Conservation (phyloP, 2,113 vertebrate species). For the Silurus asotus region DNA sequence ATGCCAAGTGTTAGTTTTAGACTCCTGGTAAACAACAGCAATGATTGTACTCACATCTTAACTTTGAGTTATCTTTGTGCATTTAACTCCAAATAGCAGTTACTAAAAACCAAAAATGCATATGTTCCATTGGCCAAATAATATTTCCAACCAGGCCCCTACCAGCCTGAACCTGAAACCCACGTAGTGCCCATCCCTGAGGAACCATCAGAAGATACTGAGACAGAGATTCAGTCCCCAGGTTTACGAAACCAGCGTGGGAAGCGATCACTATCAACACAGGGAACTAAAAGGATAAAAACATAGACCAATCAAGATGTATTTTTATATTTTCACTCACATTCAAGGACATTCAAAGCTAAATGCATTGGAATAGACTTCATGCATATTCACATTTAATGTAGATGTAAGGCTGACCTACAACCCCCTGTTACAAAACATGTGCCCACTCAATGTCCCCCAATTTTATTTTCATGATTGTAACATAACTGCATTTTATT, state of each 20-base stretch:
- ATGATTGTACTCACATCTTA: slow-evolving; percentile 28
- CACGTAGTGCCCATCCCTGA: slow-evolving; percentile 87
- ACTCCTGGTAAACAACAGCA: slow-evolving; percentile 6
- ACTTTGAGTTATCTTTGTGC: slow-evolving; percentile 46
- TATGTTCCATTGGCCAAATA: slow-evolving; percentile 85
- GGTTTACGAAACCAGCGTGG: slow-evolving; percentile 79
- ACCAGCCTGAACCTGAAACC: slow-evolving; percentile 86
- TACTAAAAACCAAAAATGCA: slow-evolving; percentile 60
- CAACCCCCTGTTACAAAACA: slow-evolving; percentile 61
- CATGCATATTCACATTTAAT: slow-evolving; percentile 50
- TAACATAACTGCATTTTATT: slow-evolving; percentile 71
- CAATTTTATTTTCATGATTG: slow-evolving; percentile 68
- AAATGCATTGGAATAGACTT: slow-evolving; percentile 18
- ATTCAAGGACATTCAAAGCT: slow-evolving; percentile 21
- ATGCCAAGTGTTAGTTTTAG: slow-evolving; percentile 13
- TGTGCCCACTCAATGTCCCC: slow-evolving; percentile 67
- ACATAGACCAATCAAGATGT: slow-evolving; percentile 62
- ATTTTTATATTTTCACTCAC: slow-evolving; percentile 56
- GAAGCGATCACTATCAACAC: slow-evolving; percentile 84
- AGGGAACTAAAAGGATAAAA: slow-evolving; percentile 71
- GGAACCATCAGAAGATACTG: slow-evolving; percentile 84
- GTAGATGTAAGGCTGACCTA: slow-evolving; percentile 48
- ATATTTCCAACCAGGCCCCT: slow-evolving; percentile 91
- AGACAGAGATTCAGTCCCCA: slow-evolving; percentile 77
- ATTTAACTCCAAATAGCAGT: slow-evolving; percentile 35